These are phyloP conservation scores for Heteromyza rotundicornis DNA, from an alignment of 2,888 invertebrate species.

Conservation along the genomic window DNA sequence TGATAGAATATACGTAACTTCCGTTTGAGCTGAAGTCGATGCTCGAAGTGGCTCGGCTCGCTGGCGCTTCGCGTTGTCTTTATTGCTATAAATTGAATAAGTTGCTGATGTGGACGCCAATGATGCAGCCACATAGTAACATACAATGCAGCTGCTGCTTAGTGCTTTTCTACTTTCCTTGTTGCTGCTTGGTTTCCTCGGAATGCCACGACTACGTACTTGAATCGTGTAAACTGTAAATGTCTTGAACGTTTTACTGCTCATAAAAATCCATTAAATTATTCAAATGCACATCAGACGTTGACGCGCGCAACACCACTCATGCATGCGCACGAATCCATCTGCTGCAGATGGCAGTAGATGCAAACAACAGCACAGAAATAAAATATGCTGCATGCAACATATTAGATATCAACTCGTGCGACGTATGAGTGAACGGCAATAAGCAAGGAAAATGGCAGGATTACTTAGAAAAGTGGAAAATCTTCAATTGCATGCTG, in stretches of 20 bases:
- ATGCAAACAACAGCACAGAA: no score
- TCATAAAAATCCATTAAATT: conserved; percentile 56
- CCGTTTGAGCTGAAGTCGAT: neutral
- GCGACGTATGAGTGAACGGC: no score
- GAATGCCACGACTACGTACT: neutral
- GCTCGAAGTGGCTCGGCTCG: neutral
- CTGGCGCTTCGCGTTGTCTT: neutral
- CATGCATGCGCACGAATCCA: neutral
- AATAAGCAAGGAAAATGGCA: no score
- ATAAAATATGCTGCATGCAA: no score
- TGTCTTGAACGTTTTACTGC: conserved; percentile 48
- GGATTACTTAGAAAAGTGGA: no score
- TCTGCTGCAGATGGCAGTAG: no score
- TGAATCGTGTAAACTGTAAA: conserved; percentile 33
- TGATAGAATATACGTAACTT: neutral
- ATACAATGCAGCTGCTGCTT: no score
- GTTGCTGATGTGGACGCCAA: no score
- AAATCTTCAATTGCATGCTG: no score
- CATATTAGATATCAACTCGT: no score
- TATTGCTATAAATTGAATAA: conserved; percentile 13
- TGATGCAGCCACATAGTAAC: no score
- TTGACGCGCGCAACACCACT: conserved; percentile 17
- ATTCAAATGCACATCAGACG: conserved; percentile 50
- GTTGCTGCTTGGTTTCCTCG: neutral
- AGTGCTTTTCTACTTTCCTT: neutral